These are phyloP conservation scores for Nomia melanderi DNA, from an alignment of 1,140 invertebrate species.

Conservation along the genomic window DNA sequence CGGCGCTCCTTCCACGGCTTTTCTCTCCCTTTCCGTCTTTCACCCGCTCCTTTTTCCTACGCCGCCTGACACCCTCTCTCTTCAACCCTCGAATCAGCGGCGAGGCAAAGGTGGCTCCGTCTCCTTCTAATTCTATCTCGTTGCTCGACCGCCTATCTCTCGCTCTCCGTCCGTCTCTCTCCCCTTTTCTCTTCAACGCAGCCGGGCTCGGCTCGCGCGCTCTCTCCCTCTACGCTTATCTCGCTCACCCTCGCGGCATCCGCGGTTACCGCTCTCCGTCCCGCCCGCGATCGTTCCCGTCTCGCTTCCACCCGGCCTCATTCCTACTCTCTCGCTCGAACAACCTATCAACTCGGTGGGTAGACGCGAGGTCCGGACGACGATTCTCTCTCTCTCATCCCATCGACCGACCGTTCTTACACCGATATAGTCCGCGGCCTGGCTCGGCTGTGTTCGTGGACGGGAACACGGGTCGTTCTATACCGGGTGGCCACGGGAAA, in stretches of 20 bases:
- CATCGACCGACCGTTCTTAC: conserved; percentile 79
- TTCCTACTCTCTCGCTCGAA: conserved; percentile 76
- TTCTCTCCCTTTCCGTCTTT: background rate
- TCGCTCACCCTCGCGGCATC: conserved; percentile 13
- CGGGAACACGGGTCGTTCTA: conserved; percentile 68
- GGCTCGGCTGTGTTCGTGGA: conserved; percentile 72
- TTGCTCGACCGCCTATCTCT: conserved; percentile 71
- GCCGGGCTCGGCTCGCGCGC: conserved; percentile 59
- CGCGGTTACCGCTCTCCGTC: conserved; percentile 47
- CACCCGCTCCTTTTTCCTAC: conserved; percentile 31
- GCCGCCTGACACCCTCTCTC: conserved; percentile 57
- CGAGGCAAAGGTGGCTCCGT: conserved; percentile 58
- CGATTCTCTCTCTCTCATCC: conserved; percentile 78
- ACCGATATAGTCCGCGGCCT: conserved; percentile 76
- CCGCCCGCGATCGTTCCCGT: conserved; percentile 18
- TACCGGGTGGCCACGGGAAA: conserved; percentile 65
- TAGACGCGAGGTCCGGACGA: conserved; percentile 78
- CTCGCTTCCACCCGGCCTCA: conserved; percentile 54
- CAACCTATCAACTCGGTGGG: conserved; percentile 81
- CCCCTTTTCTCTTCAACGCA: conserved; percentile 76
- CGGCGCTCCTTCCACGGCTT: conserved; percentile 14
- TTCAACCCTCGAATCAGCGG: conserved; percentile 47
- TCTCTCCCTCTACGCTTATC: background rate
- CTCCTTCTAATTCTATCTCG: conserved; percentile 80
- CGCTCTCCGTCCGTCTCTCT: conserved; percentile 75